These are phyloP conservation scores for Caloenas nicobarica DNA, from an alignment of 2,113 vertebrate species.

Conservation along the genomic window DNA sequence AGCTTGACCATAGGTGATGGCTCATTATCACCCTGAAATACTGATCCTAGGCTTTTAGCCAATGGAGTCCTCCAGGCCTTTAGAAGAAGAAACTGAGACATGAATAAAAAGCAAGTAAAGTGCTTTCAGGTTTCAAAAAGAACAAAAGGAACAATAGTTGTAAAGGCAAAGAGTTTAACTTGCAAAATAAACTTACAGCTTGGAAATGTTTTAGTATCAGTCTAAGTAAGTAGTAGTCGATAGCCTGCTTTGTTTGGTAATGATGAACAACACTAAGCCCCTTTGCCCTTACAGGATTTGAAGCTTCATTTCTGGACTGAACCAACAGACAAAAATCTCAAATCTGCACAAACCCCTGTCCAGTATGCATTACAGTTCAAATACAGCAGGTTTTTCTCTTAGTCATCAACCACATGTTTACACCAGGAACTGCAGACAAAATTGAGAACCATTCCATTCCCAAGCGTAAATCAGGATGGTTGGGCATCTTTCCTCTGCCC, in stretches of 20 bases:
- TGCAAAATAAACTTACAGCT: not conserved
- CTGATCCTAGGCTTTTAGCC: not conserved
- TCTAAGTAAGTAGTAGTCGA: not conserved
- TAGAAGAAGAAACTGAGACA: not conserved
- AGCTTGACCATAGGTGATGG: not conserved
- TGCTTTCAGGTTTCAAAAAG: not conserved
- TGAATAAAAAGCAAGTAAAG: not conserved
- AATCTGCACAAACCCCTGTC: not conserved
- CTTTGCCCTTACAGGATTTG: not conserved
- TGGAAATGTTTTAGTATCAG: not conserved
- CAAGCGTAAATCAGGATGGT: accelerated
- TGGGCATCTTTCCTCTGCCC: not conserved
- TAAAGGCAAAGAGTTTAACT: not conserved
- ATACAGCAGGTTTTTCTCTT: not conserved
- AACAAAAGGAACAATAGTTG: not conserved
- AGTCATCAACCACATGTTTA: not conserved
- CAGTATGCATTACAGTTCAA: not conserved
- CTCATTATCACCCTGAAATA: not conserved
- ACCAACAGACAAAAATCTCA: not conserved
- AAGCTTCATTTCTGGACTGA: not conserved
- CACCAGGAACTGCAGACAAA: not conserved
- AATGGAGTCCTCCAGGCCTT: not conserved
- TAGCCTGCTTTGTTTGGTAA: not conserved
- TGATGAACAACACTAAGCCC: not conserved
- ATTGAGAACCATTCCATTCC: not conserved